A percentile compares a stretch with the other conserved stretches of the same genome.
Conservation (phyloP, 1,140 invertebrate genomes). For the Trachymyrmex cornetzi region DNA sequence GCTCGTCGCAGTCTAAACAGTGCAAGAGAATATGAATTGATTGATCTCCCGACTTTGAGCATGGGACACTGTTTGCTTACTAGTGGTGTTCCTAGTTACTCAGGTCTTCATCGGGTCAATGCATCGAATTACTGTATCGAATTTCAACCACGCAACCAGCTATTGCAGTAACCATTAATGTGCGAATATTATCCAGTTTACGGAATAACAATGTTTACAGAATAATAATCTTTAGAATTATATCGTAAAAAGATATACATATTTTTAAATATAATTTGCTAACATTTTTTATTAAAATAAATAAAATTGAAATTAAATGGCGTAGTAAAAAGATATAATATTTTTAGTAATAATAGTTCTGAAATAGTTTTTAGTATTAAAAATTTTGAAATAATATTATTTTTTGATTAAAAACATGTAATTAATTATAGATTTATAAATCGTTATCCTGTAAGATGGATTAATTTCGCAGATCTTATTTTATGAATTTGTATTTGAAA, state of each 20-base stretch:
- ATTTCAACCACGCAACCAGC: constrained; percentile 52
- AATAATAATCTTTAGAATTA: constrained; percentile 36
- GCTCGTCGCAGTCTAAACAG: constrained; percentile 54
- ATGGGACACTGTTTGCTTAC: constrained; percentile 70
- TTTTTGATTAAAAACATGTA: background rate
- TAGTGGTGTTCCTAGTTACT: constrained; percentile 64
- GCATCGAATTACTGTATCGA: constrained; percentile 73
- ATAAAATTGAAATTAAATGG: background rate
- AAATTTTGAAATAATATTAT: background rate
- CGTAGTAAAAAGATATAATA: background rate
- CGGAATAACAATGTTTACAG: constrained; percentile 55
- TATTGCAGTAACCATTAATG: constrained; percentile 54
- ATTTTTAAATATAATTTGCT: background rate
- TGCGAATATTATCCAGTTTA: constrained; percentile 62
- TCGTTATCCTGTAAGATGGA: background rate
- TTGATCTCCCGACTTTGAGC: constrained; percentile 74
- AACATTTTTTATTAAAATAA: background rate
- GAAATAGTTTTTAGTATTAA: background rate
- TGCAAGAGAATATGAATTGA: constrained; percentile 58
- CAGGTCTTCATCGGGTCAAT: constrained; percentile 68
- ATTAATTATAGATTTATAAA: background rate
- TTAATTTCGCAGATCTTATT: background rate
- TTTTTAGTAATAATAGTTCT: background rate
- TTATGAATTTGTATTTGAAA: background rate
- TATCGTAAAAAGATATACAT: constrained; percentile 49